Percentiles rank a stretch among this genome's conserved stretches.
Evolutionary conservation across 2,797 vertebrate species (phyloP).

Genomic region (Pterois miles): DNA sequence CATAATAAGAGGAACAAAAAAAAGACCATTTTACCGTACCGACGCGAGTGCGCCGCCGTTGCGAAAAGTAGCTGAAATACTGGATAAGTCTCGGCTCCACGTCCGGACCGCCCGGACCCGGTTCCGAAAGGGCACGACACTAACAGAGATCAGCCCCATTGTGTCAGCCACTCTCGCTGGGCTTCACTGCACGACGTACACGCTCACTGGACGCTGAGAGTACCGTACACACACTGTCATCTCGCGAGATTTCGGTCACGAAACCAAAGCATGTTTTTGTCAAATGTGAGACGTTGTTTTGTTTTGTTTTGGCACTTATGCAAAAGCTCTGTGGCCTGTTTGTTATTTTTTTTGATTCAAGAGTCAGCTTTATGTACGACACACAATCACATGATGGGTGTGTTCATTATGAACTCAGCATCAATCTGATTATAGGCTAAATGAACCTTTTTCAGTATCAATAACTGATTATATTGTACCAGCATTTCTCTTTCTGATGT

Average conservation of each 20-base stretch:
- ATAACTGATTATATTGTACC: too few relatives aligned
- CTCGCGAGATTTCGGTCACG: conserved; percentile 42
- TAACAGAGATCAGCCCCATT: conserved; percentile 58
- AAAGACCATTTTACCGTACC: conserved; percentile 50
- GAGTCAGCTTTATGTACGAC: too few relatives aligned
- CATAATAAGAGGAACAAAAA: background rate
- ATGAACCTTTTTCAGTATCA: too few relatives aligned
- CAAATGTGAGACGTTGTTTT: too few relatives aligned
- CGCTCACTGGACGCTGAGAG: too few relatives aligned
- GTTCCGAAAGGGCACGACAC: conserved; percentile 48
- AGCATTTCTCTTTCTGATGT: too few relatives aligned
- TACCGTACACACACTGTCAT: background rate
- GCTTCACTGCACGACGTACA: background rate
- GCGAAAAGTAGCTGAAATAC: conserved; percentile 32
- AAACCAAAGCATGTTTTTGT: background rate
- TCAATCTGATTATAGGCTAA: too few relatives aligned
- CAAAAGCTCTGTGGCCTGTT: too few relatives aligned
- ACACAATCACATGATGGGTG: too few relatives aligned
- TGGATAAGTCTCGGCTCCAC: conserved; percentile 47
- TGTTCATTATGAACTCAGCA: too few relatives aligned
- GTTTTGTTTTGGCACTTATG: too few relatives aligned
- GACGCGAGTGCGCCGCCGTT: background rate
- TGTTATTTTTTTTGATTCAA: too few relatives aligned
- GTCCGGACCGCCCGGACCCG: conserved; percentile 33
- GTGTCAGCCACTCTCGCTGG: background rate